Evolutionary conservation across 1,140 invertebrate species (phyloP).

Genomic region (Phthorimaea operculella): DNA sequence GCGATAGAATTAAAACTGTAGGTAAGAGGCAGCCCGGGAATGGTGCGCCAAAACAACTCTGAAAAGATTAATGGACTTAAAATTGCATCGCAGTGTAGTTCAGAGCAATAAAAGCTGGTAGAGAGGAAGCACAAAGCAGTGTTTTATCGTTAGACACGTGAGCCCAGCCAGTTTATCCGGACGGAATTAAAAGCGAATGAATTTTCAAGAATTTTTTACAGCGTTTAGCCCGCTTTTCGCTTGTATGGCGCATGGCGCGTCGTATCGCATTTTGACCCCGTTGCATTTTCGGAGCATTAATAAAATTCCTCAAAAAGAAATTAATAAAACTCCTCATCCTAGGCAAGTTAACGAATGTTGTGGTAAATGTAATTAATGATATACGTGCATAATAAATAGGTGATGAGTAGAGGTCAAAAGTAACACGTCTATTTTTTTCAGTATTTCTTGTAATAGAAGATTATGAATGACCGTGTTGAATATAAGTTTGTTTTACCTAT

Average conservation of each 20-base stretch:
- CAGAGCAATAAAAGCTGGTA: conserved; percentile 48
- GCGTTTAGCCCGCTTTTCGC: conserved; percentile 5
- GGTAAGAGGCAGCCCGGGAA: conserved; percentile 24
- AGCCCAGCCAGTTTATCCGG: conserved; percentile 19
- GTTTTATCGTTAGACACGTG: conserved; percentile 43
- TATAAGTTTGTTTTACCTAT: no score
- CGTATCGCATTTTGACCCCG: neutral
- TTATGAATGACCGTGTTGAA: no score
- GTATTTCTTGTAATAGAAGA: no score
- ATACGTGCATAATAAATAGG: no score
- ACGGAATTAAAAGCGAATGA: conserved; percentile 31
- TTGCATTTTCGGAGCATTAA: no score
- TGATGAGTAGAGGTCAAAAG: no score
- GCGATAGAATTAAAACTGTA: conserved; percentile 12
- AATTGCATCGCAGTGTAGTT: conserved; percentile 48
- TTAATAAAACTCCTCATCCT: no score
- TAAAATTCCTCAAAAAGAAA: no score
- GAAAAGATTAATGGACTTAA: conserved; percentile 61
- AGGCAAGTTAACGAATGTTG: no score
- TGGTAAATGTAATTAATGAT: no score
- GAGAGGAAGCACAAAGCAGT: conserved; percentile 29
- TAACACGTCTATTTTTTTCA: no score
- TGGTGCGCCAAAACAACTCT: conserved; percentile 41
- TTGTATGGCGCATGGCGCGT: no score
- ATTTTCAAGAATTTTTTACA: conserved; percentile 23